Evolutionary conservation across 1,140 invertebrate species (phyloP).

Genomic region (Pseudobourletiella spinata): DNA sequence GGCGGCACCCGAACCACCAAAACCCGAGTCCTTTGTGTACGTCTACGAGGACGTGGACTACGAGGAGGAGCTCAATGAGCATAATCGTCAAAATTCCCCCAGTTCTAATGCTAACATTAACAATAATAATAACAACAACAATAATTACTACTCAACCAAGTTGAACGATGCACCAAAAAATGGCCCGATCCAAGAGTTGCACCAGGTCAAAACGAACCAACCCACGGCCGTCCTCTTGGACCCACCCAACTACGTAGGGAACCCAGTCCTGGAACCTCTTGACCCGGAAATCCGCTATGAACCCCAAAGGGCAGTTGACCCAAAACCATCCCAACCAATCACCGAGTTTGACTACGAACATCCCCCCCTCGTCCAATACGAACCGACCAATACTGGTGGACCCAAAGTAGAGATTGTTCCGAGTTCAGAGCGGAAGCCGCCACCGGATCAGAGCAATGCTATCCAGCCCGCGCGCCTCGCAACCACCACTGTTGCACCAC

Average conservation of each 20-base stretch:
- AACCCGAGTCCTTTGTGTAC: slow-evolving; percentile 24
- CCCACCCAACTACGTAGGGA: not conserved
- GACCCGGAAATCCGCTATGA: not conserved
- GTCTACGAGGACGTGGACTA: slow-evolving; percentile 36
- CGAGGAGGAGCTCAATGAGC: not conserved
- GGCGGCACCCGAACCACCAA: not conserved
- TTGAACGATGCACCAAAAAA: not conserved
- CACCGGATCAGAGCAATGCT: slow-evolving; percentile 34
- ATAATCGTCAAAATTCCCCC: not conserved
- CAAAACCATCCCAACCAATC: not conserved
- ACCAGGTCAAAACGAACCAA: not conserved
- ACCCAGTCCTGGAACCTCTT: not conserved
- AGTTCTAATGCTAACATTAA: not conserved
- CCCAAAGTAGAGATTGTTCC: slow-evolving; percentile 35
- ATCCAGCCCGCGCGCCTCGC: slow-evolving; percentile 17
- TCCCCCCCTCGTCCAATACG: not conserved
- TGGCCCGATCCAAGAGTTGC: not conserved
- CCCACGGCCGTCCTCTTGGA: slow-evolving; percentile 1
- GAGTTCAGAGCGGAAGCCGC: slow-evolving; percentile 33
- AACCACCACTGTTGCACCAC: not conserved
- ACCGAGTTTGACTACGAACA: slow-evolving; percentile 1
- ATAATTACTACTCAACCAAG: too few relatives aligned
- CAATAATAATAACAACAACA: too few relatives aligned
- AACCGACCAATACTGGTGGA: not conserved
- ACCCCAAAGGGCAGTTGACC: not conserved